Conservation (phyloP, 1,140 invertebrate species). For the Formica exsecta region DNA sequence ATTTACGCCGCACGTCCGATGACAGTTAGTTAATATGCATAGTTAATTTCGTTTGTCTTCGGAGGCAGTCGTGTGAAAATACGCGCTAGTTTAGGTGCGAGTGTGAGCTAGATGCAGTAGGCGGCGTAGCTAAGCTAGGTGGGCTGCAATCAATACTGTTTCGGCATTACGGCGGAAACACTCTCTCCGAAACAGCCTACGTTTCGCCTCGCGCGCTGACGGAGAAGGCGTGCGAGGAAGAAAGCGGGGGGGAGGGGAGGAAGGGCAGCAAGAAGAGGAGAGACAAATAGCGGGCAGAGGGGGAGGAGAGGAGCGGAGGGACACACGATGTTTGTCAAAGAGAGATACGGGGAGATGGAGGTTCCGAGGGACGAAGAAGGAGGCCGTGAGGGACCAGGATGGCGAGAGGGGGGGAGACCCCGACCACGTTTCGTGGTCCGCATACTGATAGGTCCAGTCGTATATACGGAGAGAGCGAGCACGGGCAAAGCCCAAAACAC, state of each 20-base stretch:
- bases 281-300: slow-evolving; percentile 32
- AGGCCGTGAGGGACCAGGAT: slow-evolving; percentile 40
- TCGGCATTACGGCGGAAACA: slow-evolving; percentile 86
- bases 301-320: slow-evolving; percentile 33
- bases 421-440: slow-evolving; percentile 84
- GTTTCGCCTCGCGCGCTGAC: slow-evolving; percentile 80
- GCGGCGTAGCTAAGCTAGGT: slow-evolving; percentile 75
- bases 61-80: slow-evolving; percentile 55
- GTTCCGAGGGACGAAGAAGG: slow-evolving; percentile 53
- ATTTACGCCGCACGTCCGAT: slow-evolving; percentile 54
- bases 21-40: slow-evolving; percentile 62
- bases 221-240: slow-evolving; percentile 49
- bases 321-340: slow-evolving; percentile 53
- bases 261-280: slow-evolving; percentile 52
- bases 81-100: slow-evolving; percentile 65
- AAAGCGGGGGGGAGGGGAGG: slow-evolving; percentile 42
- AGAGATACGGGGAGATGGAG: slow-evolving; percentile 53
- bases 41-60: slow-evolving; percentile 65
- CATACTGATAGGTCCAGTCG: slow-evolving; percentile 84
- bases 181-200: slow-evolving; percentile 84
- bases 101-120: slow-evolving; percentile 65
- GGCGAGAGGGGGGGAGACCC: slow-evolving; percentile 63
- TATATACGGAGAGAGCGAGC: slow-evolving; percentile 68
- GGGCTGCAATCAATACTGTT: slow-evolving; percentile 86
- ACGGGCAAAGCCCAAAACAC: slow-evolving; percentile 77